These are phyloP conservation scores for Pycnonotus jocosus DNA, from an alignment of 2,113 vertebrate genomes.

Conservation along the genomic window DNA sequence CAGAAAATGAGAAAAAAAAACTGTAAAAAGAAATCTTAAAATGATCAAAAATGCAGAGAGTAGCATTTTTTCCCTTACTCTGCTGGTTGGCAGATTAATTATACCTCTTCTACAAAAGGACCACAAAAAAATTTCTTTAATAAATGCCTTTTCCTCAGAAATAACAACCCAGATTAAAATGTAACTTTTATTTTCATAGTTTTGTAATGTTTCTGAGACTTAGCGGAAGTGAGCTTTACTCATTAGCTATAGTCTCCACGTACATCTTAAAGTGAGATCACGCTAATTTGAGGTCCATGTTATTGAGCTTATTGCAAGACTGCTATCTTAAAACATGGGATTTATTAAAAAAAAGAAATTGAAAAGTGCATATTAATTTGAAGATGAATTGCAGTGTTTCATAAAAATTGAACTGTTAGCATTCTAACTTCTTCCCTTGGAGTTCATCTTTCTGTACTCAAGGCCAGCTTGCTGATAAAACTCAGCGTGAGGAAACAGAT, in stretches of 20 bases:
- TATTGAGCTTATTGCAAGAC: not conserved
- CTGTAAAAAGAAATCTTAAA: not conserved
- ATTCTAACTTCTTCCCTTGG: not conserved
- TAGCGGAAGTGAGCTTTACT: not conserved
- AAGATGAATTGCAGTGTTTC: not conserved
- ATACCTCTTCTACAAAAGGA: not conserved
- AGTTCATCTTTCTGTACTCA: not conserved
- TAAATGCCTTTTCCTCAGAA: not conserved
- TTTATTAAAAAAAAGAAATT: not conserved
- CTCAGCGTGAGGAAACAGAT: not conserved
- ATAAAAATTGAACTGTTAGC: not conserved
- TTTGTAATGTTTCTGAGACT: not conserved
- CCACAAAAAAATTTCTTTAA: not conserved
- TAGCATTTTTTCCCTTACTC: not conserved
- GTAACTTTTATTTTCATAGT: not conserved
- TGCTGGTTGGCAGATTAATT: slow-evolving; percentile 10
- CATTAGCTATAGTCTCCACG: not conserved
- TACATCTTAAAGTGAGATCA: not conserved
- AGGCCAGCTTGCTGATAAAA: not conserved
- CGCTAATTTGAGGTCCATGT: not conserved
- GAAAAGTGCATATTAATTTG: not conserved
- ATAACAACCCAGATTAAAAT: not conserved
- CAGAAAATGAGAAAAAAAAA: not conserved
- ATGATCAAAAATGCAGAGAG: not conserved
- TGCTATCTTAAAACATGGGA: not conserved